Conservation (phyloP, 2,113 vertebrate species). For the Uria aalge region DNA sequence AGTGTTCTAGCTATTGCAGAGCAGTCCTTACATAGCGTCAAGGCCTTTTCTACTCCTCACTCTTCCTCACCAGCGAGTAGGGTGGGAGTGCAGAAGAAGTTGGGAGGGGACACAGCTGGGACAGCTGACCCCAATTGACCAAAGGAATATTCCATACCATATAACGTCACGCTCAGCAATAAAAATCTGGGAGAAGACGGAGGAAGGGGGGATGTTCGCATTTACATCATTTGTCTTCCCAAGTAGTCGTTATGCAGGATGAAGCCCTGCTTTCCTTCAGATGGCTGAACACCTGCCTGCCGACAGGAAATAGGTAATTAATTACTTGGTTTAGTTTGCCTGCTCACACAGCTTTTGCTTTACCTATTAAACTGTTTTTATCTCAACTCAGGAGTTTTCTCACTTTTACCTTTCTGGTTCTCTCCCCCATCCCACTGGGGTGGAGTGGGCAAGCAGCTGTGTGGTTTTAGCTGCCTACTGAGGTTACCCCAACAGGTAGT, state of each 20-base stretch:
- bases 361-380: not conserved
- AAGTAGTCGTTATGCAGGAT: fast-evolving
- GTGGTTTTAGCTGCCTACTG: not conserved
- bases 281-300: not conserved
- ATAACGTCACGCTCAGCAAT: not conserved
- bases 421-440: not conserved
- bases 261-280: not conserved
- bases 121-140: not conserved
- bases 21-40: not conserved
- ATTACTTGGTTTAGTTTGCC: not conserved
- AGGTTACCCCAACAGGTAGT: not conserved
- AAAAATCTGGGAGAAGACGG: not conserved
- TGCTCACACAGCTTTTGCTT: not conserved
- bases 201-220: not conserved
- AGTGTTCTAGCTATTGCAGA: not conserved
- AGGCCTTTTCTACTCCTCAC: not conserved
- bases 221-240: not conserved
- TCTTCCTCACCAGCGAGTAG: not conserved
- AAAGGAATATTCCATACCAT: not conserved
- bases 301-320: not conserved
- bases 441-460: not conserved
- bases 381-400: not conserved
- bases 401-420: not conserved
- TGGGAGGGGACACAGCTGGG: not conserved
- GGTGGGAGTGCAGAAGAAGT: not conserved